These are phyloP conservation scores for Orthosia incerta DNA, from an alignment of 2,888 invertebrate species.

Conservation along the genomic window DNA sequence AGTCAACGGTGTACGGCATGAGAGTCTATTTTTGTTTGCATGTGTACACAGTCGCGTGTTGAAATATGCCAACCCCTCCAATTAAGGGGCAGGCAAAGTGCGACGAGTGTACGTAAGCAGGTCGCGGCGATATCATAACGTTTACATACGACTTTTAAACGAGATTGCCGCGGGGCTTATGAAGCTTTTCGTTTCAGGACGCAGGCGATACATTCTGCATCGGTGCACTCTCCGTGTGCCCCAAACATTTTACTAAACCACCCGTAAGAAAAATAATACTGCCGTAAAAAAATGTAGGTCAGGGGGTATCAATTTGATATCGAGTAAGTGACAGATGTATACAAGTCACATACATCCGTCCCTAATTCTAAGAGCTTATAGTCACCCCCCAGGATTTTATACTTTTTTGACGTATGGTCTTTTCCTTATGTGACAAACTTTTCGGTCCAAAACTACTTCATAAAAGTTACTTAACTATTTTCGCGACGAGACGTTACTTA, in stretches of 20 bases:
- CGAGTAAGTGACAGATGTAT: too few species aligned
- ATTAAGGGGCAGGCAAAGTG: constrained; percentile 87
- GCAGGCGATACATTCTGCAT: constrained; percentile 66
- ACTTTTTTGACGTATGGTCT: constrained; percentile 18
- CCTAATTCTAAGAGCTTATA: too few species aligned
- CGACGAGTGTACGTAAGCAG: constrained; percentile 87
- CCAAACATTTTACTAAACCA: constrained; percentile 19
- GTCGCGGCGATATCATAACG: constrained; percentile 85
- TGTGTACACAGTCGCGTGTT: constrained; percentile 81
- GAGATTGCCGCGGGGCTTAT: constrained; percentile 78
- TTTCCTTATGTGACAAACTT: constrained; percentile 44
- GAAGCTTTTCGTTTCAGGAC: constrained; percentile 76
- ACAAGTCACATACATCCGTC: too few species aligned
- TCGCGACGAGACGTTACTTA: constrained; percentile 51
- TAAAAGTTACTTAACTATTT: constrained; percentile 59
- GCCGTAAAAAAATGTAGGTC: constrained; percentile 1
- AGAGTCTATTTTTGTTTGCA: constrained; percentile 82
- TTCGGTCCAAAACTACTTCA: constrained; percentile 55
- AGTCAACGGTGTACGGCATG: constrained; percentile 69
- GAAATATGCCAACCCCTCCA: constrained; percentile 83
- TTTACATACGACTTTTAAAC: constrained; percentile 86
- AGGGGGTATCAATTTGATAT: too few species aligned
- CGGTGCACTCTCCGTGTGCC: constrained; percentile 44
- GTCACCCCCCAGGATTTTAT: too few species aligned
- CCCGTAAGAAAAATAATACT: constrained; percentile 3